Conservation (phyloP, 2,888 invertebrate genomes). For the Caradrina kadenii region DNA sequence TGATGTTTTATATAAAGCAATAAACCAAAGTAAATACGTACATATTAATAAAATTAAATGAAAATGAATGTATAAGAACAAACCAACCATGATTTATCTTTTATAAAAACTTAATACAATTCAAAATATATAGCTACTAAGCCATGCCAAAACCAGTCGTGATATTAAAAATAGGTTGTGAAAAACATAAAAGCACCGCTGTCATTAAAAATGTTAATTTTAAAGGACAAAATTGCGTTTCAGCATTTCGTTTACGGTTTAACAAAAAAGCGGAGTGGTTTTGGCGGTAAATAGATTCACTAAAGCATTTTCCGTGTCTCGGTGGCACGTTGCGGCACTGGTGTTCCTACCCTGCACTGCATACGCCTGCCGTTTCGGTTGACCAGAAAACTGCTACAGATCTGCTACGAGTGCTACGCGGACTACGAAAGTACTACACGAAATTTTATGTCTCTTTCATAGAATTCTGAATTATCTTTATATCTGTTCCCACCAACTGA, state of each 20-base stretch:
- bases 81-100: neutral
- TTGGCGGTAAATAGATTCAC: conserved; percentile 83
- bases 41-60: neutral
- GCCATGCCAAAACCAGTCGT: conserved; percentile 20
- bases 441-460: conserved; percentile 24
- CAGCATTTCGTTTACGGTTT: conserved; percentile 64
- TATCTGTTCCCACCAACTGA: conserved; percentile 7
- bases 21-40: conserved; percentile 19
- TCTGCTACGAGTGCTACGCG: conserved; percentile 45
- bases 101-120: conserved; percentile 7
- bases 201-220: conserved; percentile 58
- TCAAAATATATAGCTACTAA: conserved; percentile 27
- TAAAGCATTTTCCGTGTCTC: conserved; percentile 87
- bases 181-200: conserved; percentile 34
- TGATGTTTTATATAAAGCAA: neutral
- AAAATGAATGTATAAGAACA: neutral
- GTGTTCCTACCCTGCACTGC: conserved; percentile 45
- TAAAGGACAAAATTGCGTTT: conserved; percentile 70
- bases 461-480: conserved; percentile 32
- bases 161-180: conserved; percentile 47
- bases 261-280: conserved; percentile 80
- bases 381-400: conserved; percentile 60
- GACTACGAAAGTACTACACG: conserved; percentile 26
- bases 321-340: conserved; percentile 68
- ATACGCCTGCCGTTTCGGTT: conserved; percentile 58